Conservation (phyloP, 2,113 vertebrate genomes). For the Struthidea cinerea region DNA sequence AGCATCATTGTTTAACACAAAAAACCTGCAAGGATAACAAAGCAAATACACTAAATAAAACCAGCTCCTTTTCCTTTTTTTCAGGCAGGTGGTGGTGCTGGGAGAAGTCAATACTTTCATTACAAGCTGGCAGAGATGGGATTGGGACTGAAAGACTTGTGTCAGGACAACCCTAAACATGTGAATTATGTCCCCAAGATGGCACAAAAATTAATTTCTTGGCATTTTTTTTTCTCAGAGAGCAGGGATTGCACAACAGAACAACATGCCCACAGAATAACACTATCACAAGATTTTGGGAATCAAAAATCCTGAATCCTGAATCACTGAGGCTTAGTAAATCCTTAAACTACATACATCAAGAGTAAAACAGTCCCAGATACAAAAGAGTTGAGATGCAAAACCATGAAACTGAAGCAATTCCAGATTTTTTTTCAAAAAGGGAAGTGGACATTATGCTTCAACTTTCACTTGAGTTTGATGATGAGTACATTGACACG, state of each 20-base stretch:
- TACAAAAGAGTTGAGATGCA: background rate
- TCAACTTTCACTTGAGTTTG: background rate
- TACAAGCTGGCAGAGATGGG: background rate
- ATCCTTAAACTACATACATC: background rate
- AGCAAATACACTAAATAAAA: background rate
- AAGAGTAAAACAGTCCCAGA: background rate
- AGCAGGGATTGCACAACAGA: background rate
- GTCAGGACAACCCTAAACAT: background rate
- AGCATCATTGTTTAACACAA: conserved; percentile 94
- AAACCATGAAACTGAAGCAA: background rate
- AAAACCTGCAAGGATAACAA: conserved; percentile 79
- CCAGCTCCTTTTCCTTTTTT: background rate
- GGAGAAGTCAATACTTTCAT: background rate
- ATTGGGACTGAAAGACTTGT: background rate
- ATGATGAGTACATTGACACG: background rate
- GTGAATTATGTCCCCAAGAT: background rate
- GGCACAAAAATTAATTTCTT: background rate
- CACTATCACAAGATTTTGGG: background rate
- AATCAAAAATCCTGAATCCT: background rate
- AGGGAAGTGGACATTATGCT: background rate
- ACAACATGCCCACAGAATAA: background rate
- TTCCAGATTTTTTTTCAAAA: background rate
- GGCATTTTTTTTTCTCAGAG: background rate
- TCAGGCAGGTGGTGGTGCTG: too few species aligned
- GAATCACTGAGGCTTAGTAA: background rate